These are phyloP conservation scores for Archips crataeganus DNA, from an alignment of 2,888 invertebrate genomes.

Conservation along the genomic window DNA sequence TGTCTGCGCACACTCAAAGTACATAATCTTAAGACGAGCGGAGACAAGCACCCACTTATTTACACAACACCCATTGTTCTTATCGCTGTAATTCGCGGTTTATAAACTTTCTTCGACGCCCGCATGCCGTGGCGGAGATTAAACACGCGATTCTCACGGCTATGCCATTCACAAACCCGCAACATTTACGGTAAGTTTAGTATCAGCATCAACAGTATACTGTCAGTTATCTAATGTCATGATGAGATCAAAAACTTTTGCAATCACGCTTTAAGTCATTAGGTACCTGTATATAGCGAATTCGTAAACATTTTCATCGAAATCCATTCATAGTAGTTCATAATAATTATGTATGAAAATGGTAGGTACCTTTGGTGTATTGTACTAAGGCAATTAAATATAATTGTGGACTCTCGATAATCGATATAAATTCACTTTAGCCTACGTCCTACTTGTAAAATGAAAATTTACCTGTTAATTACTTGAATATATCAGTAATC, in stretches of 20 bases:
- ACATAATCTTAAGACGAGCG: conserved; percentile 10
- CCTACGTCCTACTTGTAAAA: no score
- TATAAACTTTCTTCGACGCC: conserved; percentile 64
- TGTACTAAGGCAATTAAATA: no score
- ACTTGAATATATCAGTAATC: no score
- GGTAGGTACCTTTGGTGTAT: no score
- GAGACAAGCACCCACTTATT: conserved; percentile 24
- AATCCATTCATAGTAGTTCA: no score
- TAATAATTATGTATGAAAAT: no score
- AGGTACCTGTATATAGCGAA: background rate
- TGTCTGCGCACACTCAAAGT: conserved; percentile 12
- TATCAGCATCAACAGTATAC: conserved; percentile 7
- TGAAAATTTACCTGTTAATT: no score
- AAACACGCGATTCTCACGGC: conserved; percentile 63
- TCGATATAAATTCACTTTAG: no score
- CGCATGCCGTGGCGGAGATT: conserved; percentile 17
- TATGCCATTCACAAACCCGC: conserved; percentile 38
- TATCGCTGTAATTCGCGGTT: conserved; percentile 61
- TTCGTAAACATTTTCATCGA: background rate
- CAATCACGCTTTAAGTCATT: conserved; percentile 3
- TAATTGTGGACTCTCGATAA: no score
- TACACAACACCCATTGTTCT: conserved; percentile 64
- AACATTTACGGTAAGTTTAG: conserved; percentile 23
- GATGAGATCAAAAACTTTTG: conserved; percentile 14
- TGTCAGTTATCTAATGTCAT: conserved; percentile 14